Conservation (phyloP, 2,888 invertebrate genomes). For the Eupelmus urozonus region DNA sequence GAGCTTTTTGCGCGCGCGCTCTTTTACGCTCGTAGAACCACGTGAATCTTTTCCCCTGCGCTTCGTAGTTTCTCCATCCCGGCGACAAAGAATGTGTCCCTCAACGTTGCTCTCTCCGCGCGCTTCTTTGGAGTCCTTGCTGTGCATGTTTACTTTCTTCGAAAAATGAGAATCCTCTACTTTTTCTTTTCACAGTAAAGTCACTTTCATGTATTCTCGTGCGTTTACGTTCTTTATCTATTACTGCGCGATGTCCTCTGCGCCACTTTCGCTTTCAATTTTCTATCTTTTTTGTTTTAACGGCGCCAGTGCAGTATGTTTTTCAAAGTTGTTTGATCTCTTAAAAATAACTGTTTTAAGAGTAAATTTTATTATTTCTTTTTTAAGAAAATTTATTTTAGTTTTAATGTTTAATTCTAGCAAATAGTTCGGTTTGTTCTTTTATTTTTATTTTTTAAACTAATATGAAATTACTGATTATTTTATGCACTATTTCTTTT, state of each 20-base stretch:
- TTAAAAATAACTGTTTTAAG: constrained; percentile 20
- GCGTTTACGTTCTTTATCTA: no score
- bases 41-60: neutral
- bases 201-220: no score
- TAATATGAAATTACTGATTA: neutral
- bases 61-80: constrained; percentile 22
- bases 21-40: no score
- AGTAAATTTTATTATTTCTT: constrained; percentile 21
- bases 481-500: neutral
- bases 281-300: neutral
- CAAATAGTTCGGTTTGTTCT: constrained; percentile 1
- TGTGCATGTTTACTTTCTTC: no score
- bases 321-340: constrained; percentile 25
- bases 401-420: constrained; percentile 9
- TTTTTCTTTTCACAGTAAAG: no score
- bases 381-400: constrained; percentile 21
- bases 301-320: no score
- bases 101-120: neutral
- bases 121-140: constrained; percentile 16
- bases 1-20: constrained; percentile 40
- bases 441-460: neutral
- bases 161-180: no score
- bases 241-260: neutral
- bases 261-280: neutral
- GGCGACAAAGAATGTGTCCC: neutral